Base-by-base conservation (phyloP, 2,797 vertebrate genomes). In the Lepidocolaptes lacrymiger region DNA sequence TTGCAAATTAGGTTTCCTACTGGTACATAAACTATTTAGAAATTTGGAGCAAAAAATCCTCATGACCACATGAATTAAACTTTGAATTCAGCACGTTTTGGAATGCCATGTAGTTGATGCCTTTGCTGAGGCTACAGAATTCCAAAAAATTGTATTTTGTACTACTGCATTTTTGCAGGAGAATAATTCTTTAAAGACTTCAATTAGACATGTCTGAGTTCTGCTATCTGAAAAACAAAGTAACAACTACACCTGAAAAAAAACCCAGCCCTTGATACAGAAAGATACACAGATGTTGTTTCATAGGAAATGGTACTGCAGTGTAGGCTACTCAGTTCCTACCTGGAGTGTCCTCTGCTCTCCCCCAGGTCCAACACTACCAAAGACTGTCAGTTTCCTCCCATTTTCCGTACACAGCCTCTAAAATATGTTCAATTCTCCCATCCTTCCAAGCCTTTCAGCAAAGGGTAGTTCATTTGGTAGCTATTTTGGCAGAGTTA, bases 211-310 rank as follows among this genome's bases (percentile, higher is more conserved):
- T 7, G 3, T 73, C 14, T 30, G 21, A 73, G 12, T 80, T 76
- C 69, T 75, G 21, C 16, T 72, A 6, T 9, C 6, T 27, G 6
- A 62, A 55, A 52, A 52, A 30, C 51, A 58, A 74, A 30, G 5
- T 28, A 48, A 46, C 22, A 39, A 7, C 4, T 15, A 18, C 9
- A 41, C 5, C 6, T 12, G 7, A 18, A 12, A 56, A 32, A 36
- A 8, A 1, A 0, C 5, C 15, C 23, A 82, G 23, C 23, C 2
- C 24, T 17, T 56, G 7, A 28, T 2, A 74, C 21, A 69, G 24
- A 26, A 54, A 32, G 39, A 61, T 7, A 13, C 15, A 30, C 3
- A 28, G 5, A 3, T 10, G 21, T 12, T 23, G 7, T 41, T 74
- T 36, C 5, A 4, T 8, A n/a, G 39, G 28, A 44, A 78, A 30